These are phyloP conservation scores for Harpagoxenus sublaevis DNA, from an alignment of 2,888 invertebrate genomes.

Conservation along the genomic window DNA sequence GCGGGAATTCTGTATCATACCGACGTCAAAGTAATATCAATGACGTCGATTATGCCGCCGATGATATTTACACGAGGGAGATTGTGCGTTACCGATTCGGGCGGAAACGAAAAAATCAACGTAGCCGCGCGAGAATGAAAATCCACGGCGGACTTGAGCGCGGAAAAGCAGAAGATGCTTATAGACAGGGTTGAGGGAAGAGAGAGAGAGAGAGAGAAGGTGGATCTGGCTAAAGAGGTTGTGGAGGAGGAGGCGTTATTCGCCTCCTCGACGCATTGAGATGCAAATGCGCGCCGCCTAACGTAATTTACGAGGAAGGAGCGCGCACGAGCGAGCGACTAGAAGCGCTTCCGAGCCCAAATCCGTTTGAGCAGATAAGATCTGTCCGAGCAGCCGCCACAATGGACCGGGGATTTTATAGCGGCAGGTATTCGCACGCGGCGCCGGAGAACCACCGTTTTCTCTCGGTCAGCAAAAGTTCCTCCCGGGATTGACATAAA, in stretches of 20 bases:
- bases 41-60: neutral
- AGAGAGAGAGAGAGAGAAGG: neutral
- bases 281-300: conserved; percentile 76
- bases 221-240: conserved; percentile 29
- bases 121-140: conserved; percentile 1
- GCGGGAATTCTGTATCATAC: neutral
- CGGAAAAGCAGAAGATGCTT: neutral
- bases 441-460: conserved; percentile 55
- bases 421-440: conserved; percentile 55
- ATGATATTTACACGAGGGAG: neutral
- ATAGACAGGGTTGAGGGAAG: conserved; percentile 6
- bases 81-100: neutral
- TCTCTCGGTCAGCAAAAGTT: conserved; percentile 57
- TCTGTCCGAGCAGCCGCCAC: conserved; percentile 65
- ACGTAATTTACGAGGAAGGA: conserved; percentile 79
- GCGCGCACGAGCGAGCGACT: conserved; percentile 68
- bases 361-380: conserved; percentile 71
- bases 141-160: neutral
- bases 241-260: conserved; percentile 53
- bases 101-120: conserved; percentile 17
- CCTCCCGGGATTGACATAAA: conserved; percentile 24
- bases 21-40: neutral
- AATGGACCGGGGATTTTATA: conserved; percentile 66
- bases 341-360: conserved; percentile 60
- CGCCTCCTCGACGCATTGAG: conserved; percentile 72